Evolutionary conservation across 2,888 invertebrate species (phyloP).

Genomic region (Calliphora vomitoria): DNA sequence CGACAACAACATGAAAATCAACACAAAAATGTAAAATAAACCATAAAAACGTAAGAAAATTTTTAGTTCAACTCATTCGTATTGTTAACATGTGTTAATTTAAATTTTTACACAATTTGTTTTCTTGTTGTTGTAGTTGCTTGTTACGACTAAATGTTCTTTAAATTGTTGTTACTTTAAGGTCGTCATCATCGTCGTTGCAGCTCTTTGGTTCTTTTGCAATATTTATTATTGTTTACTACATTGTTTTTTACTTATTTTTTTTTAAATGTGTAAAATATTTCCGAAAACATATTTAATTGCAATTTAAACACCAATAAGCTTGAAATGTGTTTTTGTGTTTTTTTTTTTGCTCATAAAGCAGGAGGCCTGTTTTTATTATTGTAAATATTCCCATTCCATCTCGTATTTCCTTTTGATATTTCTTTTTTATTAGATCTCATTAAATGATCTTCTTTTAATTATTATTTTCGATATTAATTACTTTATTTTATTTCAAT

Average conservation of each 20-base stretch:
- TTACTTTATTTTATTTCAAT: not conserved
- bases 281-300: constrained; percentile 40
- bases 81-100: constrained; percentile 71
- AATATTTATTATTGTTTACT: constrained; percentile 4
- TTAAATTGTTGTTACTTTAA: constrained; percentile 35
- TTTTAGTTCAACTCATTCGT: constrained; percentile 59
- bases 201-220: not conserved
- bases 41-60: constrained; percentile 44
- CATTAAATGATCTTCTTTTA: constrained; percentile 20
- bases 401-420: not conserved
- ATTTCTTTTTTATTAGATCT: constrained; percentile 44
- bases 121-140: constrained; percentile 13
- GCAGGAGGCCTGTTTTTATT: constrained; percentile 19
- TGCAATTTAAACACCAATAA: constrained; percentile 51
- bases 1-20: not conserved
- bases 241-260: not conserved
- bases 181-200: constrained; percentile 12
- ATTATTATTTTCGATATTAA: constrained; percentile 6
- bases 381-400: not conserved
- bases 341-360: constrained; percentile 10
- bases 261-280: constrained; percentile 33
- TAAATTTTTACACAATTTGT: constrained; percentile 58
- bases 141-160: constrained; percentile 34
- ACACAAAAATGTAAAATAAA: constrained; percentile 33
- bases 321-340: not conserved